Conservation (phyloP, 2,888 invertebrate species). For the Myathropa florea region DNA sequence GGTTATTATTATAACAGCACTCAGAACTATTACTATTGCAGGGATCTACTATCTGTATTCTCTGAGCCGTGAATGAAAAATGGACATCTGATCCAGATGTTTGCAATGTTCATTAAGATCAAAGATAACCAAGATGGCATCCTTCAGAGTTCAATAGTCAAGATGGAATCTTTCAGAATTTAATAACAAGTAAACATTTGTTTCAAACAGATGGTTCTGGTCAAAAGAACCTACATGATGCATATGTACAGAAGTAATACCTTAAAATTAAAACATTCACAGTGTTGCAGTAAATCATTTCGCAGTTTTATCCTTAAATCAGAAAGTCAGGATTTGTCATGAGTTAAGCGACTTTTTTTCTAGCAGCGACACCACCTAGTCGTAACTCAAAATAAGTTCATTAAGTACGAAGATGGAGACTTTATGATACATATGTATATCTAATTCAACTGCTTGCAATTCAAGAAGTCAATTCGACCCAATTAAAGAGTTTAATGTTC, state of each 20-base stretch:
- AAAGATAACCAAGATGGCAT: background rate
- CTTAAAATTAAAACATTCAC: too few relatives aligned
- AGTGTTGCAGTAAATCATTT: too few relatives aligned
- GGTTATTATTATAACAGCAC: background rate
- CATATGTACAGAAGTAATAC: too few relatives aligned
- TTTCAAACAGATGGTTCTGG: background rate
- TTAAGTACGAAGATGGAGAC: too few relatives aligned
- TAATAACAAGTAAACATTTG: too few relatives aligned
- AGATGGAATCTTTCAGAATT: background rate
- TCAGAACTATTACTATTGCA: background rate
- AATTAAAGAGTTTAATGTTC: background rate
- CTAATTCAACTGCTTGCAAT: background rate
- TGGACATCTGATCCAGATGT: background rate
- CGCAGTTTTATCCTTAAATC: too few relatives aligned
- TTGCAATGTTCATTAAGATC: background rate
- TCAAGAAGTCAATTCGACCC: background rate
- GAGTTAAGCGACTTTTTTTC: too few relatives aligned
- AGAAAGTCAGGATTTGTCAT: too few relatives aligned
- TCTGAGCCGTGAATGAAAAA: background rate
- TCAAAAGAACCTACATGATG: background rate
- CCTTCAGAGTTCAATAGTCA: background rate
- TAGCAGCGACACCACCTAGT: too few relatives aligned
- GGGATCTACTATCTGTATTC: background rate
- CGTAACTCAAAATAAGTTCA: too few relatives aligned
- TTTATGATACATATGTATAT: background rate